Evolutionary conservation across 2,888 invertebrate species (phyloP).

Genomic region (Drosophila sordidula): DNA sequence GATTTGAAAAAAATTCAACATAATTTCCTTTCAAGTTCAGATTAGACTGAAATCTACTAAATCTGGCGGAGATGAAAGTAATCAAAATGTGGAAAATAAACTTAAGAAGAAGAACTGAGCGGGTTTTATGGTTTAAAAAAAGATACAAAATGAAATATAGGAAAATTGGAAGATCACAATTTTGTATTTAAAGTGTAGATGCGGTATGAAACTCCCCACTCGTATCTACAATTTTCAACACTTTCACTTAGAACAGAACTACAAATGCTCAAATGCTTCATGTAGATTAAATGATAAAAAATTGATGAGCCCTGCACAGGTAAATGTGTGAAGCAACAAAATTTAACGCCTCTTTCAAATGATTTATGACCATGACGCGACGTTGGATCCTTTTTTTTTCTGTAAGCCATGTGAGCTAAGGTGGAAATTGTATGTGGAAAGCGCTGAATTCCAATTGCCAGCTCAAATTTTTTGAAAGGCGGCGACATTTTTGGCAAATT

Average conservation of each 20-base stretch:
- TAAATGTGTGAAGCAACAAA: slow-evolving; percentile 30
- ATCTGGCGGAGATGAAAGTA: too few species aligned
- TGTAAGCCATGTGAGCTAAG: slow-evolving; percentile 25
- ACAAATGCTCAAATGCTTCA: slow-evolving; percentile 13
- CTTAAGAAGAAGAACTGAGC: too few species aligned
- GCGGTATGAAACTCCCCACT: background rate
- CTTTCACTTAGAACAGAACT: slow-evolving; percentile 2
- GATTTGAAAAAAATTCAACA: too few species aligned
- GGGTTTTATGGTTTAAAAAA: too few species aligned
- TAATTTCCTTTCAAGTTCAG: too few species aligned
- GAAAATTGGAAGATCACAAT: too few species aligned
- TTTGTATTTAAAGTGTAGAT: background rate
- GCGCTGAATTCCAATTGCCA: slow-evolving; percentile 76
- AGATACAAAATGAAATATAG: too few species aligned
- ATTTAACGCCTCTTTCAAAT: slow-evolving; percentile 47
- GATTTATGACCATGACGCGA: slow-evolving; percentile 62
- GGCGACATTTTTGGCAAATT: slow-evolving; percentile 83
- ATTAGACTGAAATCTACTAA: too few species aligned
- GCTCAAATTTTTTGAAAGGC: slow-evolving; percentile 80
- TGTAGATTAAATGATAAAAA: slow-evolving; percentile 56
- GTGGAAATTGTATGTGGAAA: slow-evolving; percentile 34
- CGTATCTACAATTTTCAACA: slow-evolving; percentile 3
- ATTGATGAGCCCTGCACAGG: slow-evolving; percentile 51
- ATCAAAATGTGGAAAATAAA: too few species aligned
- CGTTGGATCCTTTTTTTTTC: slow-evolving; percentile 23